Evolutionary conservation across 37 sponge, comb jelly and placozoan species (phyloP).

Genomic region (Oopsacas minuta): DNA sequence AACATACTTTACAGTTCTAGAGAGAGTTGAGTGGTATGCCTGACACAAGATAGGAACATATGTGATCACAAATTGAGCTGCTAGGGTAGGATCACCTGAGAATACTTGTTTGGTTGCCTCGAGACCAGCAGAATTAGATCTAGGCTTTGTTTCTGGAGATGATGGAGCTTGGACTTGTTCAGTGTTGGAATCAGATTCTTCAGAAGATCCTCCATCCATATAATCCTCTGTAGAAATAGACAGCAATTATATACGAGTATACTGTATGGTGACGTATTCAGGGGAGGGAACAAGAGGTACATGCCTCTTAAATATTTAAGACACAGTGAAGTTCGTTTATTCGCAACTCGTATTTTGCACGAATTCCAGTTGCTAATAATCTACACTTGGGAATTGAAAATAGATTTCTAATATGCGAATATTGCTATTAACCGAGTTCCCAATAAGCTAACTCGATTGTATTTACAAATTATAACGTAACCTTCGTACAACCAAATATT

Average conservation of each 20-base stretch:
- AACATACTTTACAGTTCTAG: neutral
- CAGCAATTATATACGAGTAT: neutral
- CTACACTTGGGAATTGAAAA: no score
- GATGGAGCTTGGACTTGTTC: neutral
- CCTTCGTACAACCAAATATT: no score
- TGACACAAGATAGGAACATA: neutral
- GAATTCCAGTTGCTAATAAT: no score
- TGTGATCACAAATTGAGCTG: neutral
- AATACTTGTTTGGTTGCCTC: neutral
- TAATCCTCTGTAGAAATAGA: neutral
- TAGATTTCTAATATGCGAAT: no score
- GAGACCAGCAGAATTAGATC: neutral
- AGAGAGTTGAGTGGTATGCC: slow-evolving; percentile 14
- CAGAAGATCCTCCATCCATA: slow-evolving; percentile 12
- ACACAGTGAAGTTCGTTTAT: neutral
- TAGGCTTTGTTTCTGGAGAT: neutral
- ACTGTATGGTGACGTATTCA: no score
- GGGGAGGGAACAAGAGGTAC: neutral
- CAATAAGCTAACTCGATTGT: no score
- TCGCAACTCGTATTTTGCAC: no score
- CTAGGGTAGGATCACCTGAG: neutral
- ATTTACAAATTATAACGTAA: no score
- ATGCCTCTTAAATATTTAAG: neutral
- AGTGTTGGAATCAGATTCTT: neutral
- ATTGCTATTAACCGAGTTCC: no score